Base-by-base conservation (phyloP, 1,140 invertebrate genomes). In the Nautilus pompilius region DNA sequence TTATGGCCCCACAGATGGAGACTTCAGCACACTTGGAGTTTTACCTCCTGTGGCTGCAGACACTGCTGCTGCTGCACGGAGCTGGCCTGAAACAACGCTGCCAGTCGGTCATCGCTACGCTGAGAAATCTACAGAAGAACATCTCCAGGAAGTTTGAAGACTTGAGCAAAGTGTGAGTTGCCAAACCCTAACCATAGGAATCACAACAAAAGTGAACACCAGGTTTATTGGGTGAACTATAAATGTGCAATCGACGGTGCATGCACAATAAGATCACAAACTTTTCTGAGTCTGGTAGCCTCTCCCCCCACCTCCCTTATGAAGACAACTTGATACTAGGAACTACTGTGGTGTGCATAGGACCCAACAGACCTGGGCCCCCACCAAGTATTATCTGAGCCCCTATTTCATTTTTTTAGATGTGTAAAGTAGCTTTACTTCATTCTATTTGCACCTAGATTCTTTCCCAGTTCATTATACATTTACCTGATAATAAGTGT, bases 11-110 rank as follows among this genome's bases (percentile, higher is more conserved):
- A 20, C 85, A 89, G 58, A 77, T 97, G 20, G 92, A 94, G 71
- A 84, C 83, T 15, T 90, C 91, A 1, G 84, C 86, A 2, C 94
- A 97, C 76, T 76, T 97, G 49, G 91, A 97, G 76, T 95, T 95
- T 78, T 93, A 96, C 82, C 78, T 95, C 0, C 78, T 86, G 29
- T 98, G 94, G 95, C 84, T 89, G 45, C 86, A 89, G 68, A 75
- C 75, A 46, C 79, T 93, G 3, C 74, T 95, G 32, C 87, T 86
- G 5, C 76, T 76, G 32, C 87, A 89, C 76, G 88, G 88, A 24
- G 79, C 83, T 1, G 83, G 79, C 64, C 79, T 90, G 10, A 88
- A 87, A 75, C 71, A 75, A 55, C 58, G 79, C 32, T 78, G 73
- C 73, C 36, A 78, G 66, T 69, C 68, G 58, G 74, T 83, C 5